Base-by-base conservation (phyloP, 2,888 invertebrate genomes). In the Clitarchus hookeri region DNA sequence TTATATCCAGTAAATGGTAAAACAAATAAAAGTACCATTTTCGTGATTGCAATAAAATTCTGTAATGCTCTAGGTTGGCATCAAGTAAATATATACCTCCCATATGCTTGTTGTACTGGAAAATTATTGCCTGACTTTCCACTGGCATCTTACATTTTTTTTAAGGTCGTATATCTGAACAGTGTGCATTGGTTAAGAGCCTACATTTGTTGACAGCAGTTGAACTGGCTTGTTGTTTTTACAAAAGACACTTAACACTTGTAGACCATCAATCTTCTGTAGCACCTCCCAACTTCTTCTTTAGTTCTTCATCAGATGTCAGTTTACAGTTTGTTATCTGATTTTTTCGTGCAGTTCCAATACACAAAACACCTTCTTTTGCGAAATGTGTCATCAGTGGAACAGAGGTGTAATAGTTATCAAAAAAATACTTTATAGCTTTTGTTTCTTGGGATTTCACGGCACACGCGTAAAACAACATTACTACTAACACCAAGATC, bases 371-470 rank as follows among this genome's bases (percentile, higher is more conserved):
- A 54, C 90, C 90, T 86, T 88, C 85, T 85, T 89, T 87, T 23
- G 89, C 90, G 83, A 86, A 88, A 88, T 27, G 84, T 87, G 26
- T 25, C 19, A 90, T 26, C 13, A 91, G 87, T 78, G 87, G 88
- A 48, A 90, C 9, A 36, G 89, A 88, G 23, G 90, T 89, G 85
- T 89, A 91, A 86, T 89, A 90, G 87, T 90, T 90, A 85, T 91
- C 90, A 88, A 89, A 90, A 88, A 89, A 91, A 23, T n/a, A 91
- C 44, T 87, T 87, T 85, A 86, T 90, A 89, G 87, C 44, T 27
- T 13, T 25, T 26, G 13, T 89, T 84, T 25, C 84, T 85, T 85
- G 88, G 88, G 80, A 89, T 87, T 13, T 85, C 86, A 84, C 87
- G 84, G 23, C 86, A 48, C 83, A 89, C 84, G 79, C 88, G 86